Evolutionary conservation across 2,797 vertebrate species (phyloP).

Genomic region (Phrynocephalus guinanensis): DNA sequence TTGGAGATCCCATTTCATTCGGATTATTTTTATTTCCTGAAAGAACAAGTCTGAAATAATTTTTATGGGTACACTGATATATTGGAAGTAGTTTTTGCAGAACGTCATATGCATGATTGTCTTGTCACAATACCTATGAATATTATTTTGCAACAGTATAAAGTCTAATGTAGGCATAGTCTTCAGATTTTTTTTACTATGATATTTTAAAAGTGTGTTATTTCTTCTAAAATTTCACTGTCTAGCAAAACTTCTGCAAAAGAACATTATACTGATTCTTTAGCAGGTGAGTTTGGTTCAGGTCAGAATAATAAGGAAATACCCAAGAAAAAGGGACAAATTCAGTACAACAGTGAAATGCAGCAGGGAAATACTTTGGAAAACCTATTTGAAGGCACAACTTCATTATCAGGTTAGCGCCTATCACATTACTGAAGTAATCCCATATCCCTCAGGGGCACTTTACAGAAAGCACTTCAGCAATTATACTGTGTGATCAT

Average conservation of each 20-base stretch:
- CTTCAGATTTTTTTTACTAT: not conserved
- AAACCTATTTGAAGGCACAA: not conserved
- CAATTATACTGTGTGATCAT: too few relatives aligned
- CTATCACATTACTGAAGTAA: not conserved
- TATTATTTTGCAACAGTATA: not conserved
- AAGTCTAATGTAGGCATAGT: not conserved
- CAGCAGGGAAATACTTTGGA: not conserved
- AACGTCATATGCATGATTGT: not conserved
- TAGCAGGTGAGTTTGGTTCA: not conserved
- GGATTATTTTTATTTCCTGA: not conserved
- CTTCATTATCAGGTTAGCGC: not conserved
- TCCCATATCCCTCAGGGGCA: not conserved
- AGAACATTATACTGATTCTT: not conserved
- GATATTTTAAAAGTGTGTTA: not conserved
- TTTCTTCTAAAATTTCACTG: conserved; percentile 24
- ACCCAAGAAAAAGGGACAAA: not conserved
- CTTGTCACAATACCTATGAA: not conserved
- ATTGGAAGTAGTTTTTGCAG: not conserved
- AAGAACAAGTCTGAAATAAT: not conserved
- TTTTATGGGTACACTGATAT: not conserved
- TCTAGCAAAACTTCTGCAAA: not conserved
- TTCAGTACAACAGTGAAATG: not conserved
- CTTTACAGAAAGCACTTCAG: not conserved
- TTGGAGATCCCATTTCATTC: conserved; percentile 23
- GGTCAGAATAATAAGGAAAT: not conserved